A percentile compares a stretch with the other conserved stretches of the same genome.
These are phyloP conservation scores for Mycteria americana DNA, from an alignment of 2,797 vertebrate genomes.

Conservation along the genomic window DNA sequence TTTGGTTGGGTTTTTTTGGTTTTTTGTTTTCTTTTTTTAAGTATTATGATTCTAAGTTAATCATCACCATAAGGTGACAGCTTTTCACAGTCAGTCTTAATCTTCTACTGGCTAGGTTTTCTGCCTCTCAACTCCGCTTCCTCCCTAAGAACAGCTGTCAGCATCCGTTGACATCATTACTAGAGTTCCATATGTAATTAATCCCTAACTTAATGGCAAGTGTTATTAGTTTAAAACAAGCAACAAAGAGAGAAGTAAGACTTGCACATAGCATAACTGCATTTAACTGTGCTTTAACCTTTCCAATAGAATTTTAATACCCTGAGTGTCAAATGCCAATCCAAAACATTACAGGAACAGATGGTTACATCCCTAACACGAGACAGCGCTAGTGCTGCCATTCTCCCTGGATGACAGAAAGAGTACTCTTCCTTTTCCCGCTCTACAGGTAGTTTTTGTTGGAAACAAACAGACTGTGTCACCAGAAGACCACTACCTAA, in stretches of 20 bases:
- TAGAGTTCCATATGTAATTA: neutral
- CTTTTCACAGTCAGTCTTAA: neutral
- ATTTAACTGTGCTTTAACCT: neutral
- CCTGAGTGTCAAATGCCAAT: neutral
- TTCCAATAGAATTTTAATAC: neutral
- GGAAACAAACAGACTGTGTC: neutral
- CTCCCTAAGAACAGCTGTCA: neutral
- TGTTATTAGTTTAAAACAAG: neutral
- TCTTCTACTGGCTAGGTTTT: neutral
- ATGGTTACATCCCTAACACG: neutral
- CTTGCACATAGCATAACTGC: neutral
- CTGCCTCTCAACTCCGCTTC: neutral
- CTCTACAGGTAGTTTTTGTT: neutral
- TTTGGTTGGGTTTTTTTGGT: neutral
- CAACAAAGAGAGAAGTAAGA: neutral
- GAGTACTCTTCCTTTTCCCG: neutral
- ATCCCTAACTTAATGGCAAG: neutral
- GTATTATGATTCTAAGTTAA: neutral
- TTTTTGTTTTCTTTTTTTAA: neutral
- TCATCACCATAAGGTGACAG: neutral
- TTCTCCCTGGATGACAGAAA: neutral
- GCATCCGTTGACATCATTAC: neutral
- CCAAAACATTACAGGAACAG: neutral
- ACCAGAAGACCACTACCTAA: neutral
- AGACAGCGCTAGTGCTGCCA: neutral